Conservation (phyloP, 2,113 vertebrate species). For the Odobenus rosmarus region DNA sequence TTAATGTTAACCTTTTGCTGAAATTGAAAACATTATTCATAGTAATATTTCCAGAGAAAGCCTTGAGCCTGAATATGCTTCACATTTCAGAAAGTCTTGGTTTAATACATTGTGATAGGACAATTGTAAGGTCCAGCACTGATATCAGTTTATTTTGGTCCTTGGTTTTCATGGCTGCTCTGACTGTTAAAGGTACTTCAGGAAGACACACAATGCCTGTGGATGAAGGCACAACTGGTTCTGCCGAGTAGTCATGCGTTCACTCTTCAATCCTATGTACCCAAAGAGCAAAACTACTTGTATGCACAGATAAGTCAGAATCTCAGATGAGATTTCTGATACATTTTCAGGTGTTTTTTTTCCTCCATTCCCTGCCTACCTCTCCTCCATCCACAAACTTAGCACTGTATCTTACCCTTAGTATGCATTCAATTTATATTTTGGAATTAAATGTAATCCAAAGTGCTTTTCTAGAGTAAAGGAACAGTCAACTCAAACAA, state of each 20-base stretch:
- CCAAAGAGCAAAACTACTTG: neutral
- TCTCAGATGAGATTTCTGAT: neutral
- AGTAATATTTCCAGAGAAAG: slow-evolving; percentile 47
- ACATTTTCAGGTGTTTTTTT: neutral
- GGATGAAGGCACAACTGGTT: neutral
- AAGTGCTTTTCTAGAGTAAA: neutral
- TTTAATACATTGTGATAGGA: neutral
- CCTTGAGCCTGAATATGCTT: neutral
- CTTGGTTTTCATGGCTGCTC: neutral
- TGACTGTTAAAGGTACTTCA: neutral
- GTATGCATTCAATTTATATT: neutral
- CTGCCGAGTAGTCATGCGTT: neutral
- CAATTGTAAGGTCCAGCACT: neutral
- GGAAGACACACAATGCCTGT: neutral
- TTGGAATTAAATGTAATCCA: slow-evolving; percentile 50
- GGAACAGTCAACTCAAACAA: neutral
- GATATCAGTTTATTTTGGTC: neutral
- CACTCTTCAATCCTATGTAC: neutral
- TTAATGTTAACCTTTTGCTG: slow-evolving; percentile 38
- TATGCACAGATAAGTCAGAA: neutral
- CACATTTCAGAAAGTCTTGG: slow-evolving; percentile 40
- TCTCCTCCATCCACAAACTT: neutral
- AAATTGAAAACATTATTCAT: slow-evolving; percentile 48
- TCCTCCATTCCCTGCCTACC: neutral
- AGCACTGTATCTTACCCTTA: neutral